Evolutionary conservation across 2,888 invertebrate species (phyloP), one percentile per base, ranked within the genome.

Genomic region (Mesopsocus fuscifrons): DNA sequence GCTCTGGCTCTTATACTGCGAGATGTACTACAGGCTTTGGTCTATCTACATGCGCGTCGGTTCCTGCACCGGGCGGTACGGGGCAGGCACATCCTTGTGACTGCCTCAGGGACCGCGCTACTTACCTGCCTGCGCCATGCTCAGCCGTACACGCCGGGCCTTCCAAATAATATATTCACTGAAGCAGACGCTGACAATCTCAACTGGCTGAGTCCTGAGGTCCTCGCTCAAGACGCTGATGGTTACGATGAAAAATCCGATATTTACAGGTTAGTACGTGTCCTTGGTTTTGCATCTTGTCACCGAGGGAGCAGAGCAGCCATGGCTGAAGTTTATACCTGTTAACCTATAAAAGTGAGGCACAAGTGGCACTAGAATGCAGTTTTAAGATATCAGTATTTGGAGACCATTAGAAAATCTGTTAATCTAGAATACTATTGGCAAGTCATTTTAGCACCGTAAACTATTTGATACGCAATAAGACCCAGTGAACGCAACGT

Each of bases 211-310:
- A 89, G 91, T 54, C 92, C 92, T 0, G 92, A 94, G 59, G 64
- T 92, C 8, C 62, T 94, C 32, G 81, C 84, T 61, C 92, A 92
- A 40, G 85, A 87, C 61, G 62, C 88, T 30, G 68, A 71, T 54
- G 92, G 94, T 2, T 94, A 91, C 59, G 81, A 83, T 54, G 79
- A 79, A 55, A 82, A 82, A 52, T 84, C 88, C 0, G 94, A 94
- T 60, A 76, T 91, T 11, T 94, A 94, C 58, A 91, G 91, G 26
- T 26, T 6, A 6, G 26, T 26, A 9, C n/a, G n/a, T n/a, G n/a
- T n/a, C n/a, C n/a, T n/a, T n/a, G n/a, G n/a, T n/a, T n/a, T n/a
- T n/a, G n/a, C n/a, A n/a, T n/a, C n/a, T n/a, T n/a, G n/a, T n/a
- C n/a, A n/a, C n/a, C n/a, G n/a, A n/a, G n/a, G n/a, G n/a, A n/a